Evolutionary conservation across 2,797 vertebrate genomes (phyloP).

Genomic region (Pristis pectinata): DNA sequence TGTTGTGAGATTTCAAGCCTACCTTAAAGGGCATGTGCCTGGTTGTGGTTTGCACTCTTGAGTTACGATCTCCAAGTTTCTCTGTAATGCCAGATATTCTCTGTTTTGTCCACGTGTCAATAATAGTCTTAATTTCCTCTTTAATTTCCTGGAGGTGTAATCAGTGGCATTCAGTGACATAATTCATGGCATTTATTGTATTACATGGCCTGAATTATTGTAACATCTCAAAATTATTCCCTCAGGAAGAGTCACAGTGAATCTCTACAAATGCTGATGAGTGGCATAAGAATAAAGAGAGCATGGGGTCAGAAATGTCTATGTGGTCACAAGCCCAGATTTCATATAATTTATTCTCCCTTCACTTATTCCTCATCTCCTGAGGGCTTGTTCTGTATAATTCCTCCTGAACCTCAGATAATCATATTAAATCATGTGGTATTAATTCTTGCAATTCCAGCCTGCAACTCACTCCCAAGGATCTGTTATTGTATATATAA

Average conservation of each 20-base stretch:
- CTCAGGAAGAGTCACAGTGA: not conserved
- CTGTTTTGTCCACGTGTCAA: not conserved
- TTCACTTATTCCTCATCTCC: not conserved
- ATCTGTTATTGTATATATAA: too few relatives aligned
- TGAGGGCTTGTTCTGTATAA: not conserved
- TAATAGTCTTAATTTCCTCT: conserved; percentile 20
- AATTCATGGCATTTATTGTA: not conserved
- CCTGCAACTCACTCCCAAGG: too few relatives aligned
- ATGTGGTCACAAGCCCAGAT: not conserved
- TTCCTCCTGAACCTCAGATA: not conserved
- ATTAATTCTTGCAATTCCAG: too few relatives aligned
- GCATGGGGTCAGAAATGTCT: not conserved
- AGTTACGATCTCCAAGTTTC: not conserved
- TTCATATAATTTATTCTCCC: not conserved
- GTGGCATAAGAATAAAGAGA: not conserved
- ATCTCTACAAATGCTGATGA: not conserved
- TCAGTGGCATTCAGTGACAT: not conserved
- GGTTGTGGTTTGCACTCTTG: not conserved
- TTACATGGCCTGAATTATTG: not conserved
- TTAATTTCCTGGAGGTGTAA: conserved; percentile 19
- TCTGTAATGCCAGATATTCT: not conserved
- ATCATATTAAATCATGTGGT: not conserved
- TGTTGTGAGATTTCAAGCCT: conserved; percentile 7
- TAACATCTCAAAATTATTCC: not conserved
- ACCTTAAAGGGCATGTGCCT: not conserved